These are phyloP conservation scores for Autographa pulchrina DNA, from an alignment of 2,888 invertebrate genomes.

Conservation along the genomic window DNA sequence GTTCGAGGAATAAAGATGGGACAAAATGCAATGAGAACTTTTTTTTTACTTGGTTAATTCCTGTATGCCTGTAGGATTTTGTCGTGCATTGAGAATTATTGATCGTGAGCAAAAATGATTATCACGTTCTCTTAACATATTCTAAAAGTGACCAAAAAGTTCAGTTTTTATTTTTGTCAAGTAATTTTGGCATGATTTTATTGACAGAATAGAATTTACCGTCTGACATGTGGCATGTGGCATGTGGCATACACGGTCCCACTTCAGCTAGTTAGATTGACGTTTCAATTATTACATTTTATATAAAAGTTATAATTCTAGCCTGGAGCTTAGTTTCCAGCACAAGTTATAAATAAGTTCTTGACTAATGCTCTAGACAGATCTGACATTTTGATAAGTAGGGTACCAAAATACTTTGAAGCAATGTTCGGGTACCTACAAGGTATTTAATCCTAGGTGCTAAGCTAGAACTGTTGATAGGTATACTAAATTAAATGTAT, in stretches of 20 bases:
- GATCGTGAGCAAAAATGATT: no score
- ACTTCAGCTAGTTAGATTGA: not conserved
- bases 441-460: not conserved
- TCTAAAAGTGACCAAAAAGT: no score
- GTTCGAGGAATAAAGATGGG: conserved; percentile 27
- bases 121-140: no score
- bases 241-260: not conserved
- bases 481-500: not conserved
- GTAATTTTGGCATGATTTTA: no score
- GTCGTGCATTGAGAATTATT: not conserved
- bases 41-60: conserved; percentile 18
- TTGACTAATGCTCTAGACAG: conserved; percentile 2
- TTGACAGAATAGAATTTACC: no score
- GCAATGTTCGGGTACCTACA: not conserved
- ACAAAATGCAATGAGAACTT: conserved; percentile 19
- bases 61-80: conserved; percentile 14
- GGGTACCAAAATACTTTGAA: not conserved
- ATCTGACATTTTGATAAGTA: conserved; percentile 4
- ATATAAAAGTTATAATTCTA: not conserved
- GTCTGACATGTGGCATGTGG: no score
- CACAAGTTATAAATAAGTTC: not conserved
- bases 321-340: not conserved
- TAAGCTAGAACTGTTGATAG: not conserved
- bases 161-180: no score
- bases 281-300: not conserved